phyloP scores from a whole-genome alignment of 2,797 vertebrate species.

The Crocodylus rhombifer region DNA sequence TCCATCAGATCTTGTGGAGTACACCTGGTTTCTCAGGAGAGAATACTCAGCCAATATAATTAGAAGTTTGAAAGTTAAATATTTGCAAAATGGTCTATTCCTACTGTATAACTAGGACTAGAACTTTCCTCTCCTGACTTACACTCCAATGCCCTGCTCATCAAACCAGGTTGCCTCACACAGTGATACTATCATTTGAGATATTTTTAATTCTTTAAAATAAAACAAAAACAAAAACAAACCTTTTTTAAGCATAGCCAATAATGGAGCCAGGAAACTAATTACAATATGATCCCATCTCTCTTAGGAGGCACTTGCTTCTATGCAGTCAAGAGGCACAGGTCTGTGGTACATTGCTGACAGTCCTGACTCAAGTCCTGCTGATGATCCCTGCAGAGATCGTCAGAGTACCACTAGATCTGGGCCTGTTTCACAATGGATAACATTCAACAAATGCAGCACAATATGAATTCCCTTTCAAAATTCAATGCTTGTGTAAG shows the following conservation, averaged over 20 bases:
- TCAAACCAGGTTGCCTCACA: not conserved
- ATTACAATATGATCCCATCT: not conserved
- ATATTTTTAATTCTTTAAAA: not conserved
- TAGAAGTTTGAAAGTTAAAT: constrained; percentile 76
- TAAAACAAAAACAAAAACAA: no score
- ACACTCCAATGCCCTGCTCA: constrained; percentile 9
- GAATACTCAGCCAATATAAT: constrained; percentile 69
- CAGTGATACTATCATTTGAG: constrained; percentile 6
- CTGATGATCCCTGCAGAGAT: not conserved
- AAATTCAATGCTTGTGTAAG: not conserved
- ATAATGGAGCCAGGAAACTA: not conserved
- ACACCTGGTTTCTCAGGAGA: constrained; percentile 73
- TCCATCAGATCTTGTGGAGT: constrained; percentile 72
- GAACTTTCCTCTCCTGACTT: constrained; percentile 13
- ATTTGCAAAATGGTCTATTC: constrained; percentile 74
- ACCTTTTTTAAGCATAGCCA: not conserved
- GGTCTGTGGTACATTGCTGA: not conserved
- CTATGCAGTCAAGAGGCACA: not conserved
- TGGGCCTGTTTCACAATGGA: not conserved
- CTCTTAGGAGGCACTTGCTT: not conserved
- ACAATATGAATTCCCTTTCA: not conserved
- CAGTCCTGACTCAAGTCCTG: not conserved
- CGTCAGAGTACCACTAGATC: not conserved
- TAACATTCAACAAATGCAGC: not conserved
- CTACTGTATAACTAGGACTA: constrained; percentile 63